Percentiles rank a stretch among this genome's conserved stretches.
These are phyloP conservation scores for Cantharis flavilabris DNA, from an alignment of 2,888 invertebrate genomes.

Conservation along the genomic window DNA sequence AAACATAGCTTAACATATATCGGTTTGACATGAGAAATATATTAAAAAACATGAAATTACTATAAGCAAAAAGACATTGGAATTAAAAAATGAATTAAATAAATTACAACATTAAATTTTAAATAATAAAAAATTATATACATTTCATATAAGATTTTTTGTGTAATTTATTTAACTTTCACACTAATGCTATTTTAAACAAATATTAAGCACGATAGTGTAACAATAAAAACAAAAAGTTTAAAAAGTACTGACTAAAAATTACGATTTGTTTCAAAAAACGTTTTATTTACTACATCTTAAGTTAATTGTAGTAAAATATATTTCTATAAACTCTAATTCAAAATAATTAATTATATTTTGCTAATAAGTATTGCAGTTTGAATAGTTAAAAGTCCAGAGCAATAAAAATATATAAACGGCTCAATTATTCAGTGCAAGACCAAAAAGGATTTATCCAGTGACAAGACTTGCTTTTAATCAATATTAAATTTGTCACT, in stretches of 20 bases:
- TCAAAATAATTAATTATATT: background rate
- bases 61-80: constrained; percentile 6
- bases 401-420: background rate
- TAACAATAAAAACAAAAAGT: constrained; percentile 28
- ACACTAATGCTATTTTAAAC: constrained; percentile 27
- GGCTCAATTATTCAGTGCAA: background rate
- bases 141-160: background rate
- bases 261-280: background rate
- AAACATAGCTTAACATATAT: constrained; percentile 27
- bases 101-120: constrained; percentile 20
- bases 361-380: background rate
- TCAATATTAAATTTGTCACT: background rate
- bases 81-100: constrained; percentile 16
- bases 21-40: constrained; percentile 25
- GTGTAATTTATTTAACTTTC: constrained; percentile 24
- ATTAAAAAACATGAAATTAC: constrained; percentile 12
- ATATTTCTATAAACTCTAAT: background rate
- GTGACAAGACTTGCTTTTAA: background rate
- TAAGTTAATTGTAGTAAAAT: background rate
- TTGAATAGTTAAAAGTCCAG: background rate
- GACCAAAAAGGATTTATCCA: background rate
- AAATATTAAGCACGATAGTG: constrained; percentile 25
- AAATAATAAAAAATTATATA: constrained; percentile 10
- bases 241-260: constrained; percentile 14
- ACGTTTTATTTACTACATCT: background rate